Conservation (phyloP, 2,113 vertebrate species). For the Ceyx margarethae region DNA sequence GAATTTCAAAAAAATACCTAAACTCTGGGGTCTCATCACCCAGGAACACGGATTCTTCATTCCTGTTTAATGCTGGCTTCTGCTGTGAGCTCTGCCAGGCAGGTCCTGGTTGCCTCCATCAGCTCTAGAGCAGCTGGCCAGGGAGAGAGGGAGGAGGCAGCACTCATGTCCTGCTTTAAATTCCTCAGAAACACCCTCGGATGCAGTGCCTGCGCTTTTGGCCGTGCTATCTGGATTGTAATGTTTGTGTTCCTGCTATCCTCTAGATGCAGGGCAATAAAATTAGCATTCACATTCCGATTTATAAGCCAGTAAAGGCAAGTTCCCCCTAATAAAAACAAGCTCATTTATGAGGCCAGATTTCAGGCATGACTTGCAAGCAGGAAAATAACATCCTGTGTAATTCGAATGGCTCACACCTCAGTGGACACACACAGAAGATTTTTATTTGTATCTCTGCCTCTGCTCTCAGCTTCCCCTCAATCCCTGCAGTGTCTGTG, state of each 20-base stretch:
- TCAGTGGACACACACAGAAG: not conserved
- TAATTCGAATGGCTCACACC: conserved; percentile 29
- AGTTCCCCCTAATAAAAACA: conserved; percentile 49
- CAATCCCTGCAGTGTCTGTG: not conserved
- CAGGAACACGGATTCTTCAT: not conserved
- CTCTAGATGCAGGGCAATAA: conserved; percentile 42
- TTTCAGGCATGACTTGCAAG: conserved; percentile 50
- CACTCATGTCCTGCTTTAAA: not conserved
- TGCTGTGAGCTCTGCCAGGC: not conserved
- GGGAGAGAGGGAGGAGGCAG: not conserved
- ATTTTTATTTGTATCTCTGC: not conserved
- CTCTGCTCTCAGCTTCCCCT: not conserved
- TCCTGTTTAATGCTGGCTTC: accelerated
- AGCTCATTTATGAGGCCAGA: conserved; percentile 34
- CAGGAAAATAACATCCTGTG: conserved; percentile 15
- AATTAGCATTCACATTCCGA: conserved; percentile 49
- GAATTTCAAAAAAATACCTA: not conserved
- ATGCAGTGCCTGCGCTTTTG: not conserved
- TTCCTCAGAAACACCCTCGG: not conserved
- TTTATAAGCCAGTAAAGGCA: conserved; percentile 27
- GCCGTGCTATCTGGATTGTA: not conserved
- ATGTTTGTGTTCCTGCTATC: conserved; percentile 7
- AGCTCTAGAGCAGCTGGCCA: not conserved
- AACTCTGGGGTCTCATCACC: not conserved
- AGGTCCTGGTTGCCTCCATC: not conserved